Percentiles rank a stretch among this genome's conserved stretches.
phyloP scores from a whole-genome alignment of 2,888 invertebrate genomes.

The Ophion ellenae region DNA sequence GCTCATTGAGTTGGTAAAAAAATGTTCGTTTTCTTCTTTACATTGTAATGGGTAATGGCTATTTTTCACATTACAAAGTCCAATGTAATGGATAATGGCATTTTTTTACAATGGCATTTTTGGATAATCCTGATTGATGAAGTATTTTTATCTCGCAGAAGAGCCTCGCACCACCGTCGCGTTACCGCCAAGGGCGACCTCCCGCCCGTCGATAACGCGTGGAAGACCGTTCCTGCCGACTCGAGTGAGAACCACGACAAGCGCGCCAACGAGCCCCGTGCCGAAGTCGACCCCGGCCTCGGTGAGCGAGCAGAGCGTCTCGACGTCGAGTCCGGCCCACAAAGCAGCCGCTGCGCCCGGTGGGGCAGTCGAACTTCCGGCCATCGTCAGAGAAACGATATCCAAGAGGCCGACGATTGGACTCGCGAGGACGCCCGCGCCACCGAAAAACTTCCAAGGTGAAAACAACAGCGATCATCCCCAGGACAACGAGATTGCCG shows the following conservation, averaged over 20 bases:
- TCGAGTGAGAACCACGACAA: slow-evolving; percentile 75
- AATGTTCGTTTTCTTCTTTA: no score
- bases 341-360: slow-evolving; percentile 53
- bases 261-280: slow-evolving; percentile 73
- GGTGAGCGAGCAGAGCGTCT: slow-evolving; percentile 44
- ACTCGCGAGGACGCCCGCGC: slow-evolving; percentile 74
- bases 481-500: slow-evolving; percentile 91
- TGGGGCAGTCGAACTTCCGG: slow-evolving; percentile 76
- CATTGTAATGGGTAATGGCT: no score
- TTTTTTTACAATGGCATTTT: no score
- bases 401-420: slow-evolving; percentile 78
- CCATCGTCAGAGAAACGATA: slow-evolving; percentile 79
- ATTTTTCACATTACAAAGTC: no score
- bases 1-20: no score
- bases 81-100: no score
- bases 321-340: slow-evolving; percentile 51
- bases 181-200: slow-evolving; percentile 73
- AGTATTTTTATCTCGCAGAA: slow-evolving; percentile 78
- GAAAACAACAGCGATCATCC: slow-evolving; percentile 87
- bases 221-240: slow-evolving; percentile 80
- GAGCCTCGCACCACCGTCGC: slow-evolving; percentile 84
- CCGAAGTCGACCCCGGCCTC: slow-evolving; percentile 72
- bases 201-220: slow-evolving; percentile 79
- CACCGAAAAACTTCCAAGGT: slow-evolving; percentile 75
- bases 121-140: no score